Evolutionary conservation across 1,140 invertebrate species (phyloP).

Genomic region (Drosophila pruinosa): DNA sequence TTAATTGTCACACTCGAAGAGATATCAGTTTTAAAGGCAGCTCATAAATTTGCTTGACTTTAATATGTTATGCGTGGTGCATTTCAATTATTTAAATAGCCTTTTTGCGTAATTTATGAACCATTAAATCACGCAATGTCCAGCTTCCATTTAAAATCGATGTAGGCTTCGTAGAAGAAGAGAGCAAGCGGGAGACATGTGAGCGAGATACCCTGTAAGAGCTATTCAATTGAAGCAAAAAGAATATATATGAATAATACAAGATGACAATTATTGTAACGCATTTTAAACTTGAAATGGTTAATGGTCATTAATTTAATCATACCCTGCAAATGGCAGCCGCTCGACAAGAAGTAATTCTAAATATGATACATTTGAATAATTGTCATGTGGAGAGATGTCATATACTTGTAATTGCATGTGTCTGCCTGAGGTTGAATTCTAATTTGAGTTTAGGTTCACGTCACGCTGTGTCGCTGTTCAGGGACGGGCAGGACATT

Average conservation of each 20-base stretch:
- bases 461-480: slow-evolving; percentile 31
- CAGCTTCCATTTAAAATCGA: slow-evolving; percentile 21
- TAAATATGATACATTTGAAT: slow-evolving; percentile 35
- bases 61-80: slow-evolving; percentile 13
- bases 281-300: no score
- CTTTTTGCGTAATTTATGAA: slow-evolving; percentile 31
- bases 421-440: slow-evolving; percentile 1
- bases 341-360: not conserved
- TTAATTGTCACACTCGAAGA: slow-evolving; percentile 8
- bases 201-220: not conserved
- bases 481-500: not conserved
- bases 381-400: slow-evolving; percentile 35
- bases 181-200: not conserved
- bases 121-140: slow-evolving; percentile 18
- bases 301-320: no score
- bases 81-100: slow-evolving; percentile 38
- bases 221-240: no score
- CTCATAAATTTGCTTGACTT: not conserved
- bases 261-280: no score
- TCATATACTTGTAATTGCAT: slow-evolving; percentile 10
- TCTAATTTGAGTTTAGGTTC: slow-evolving; percentile 36
- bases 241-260: no score
- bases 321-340: not conserved
- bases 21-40: not conserved
- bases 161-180: not conserved